Percentiles rank a stretch among this genome's conserved stretches.
phyloP scores from a whole-genome alignment of 2,888 invertebrate genomes.

The Sminthurinus aureus region DNA sequence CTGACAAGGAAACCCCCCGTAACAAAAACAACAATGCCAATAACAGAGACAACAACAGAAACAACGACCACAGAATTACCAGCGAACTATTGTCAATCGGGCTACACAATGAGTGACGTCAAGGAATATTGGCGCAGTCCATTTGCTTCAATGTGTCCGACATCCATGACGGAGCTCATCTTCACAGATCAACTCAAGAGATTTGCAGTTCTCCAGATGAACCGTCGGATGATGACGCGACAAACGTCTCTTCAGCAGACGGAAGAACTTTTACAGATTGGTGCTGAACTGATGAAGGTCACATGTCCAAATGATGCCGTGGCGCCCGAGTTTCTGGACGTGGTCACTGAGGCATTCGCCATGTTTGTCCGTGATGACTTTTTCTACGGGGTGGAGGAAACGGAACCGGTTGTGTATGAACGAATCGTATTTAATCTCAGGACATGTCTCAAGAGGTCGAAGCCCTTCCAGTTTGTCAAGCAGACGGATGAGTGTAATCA shows the following conservation, averaged over 20 bases:
- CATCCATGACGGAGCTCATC: constrained; percentile 47
- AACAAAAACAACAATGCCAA: constrained; percentile 7
- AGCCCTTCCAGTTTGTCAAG: constrained; percentile 9
- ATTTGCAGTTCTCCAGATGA: constrained; percentile 45
- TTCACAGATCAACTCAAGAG: constrained; percentile 51
- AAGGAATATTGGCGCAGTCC: constrained; percentile 47
- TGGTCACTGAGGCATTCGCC: constrained; percentile 47
- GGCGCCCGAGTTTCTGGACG: constrained; percentile 44
- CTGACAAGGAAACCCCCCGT: no score
- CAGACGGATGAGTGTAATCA: not conserved
- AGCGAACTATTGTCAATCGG: constrained; percentile 22
- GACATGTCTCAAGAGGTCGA: constrained; percentile 46
- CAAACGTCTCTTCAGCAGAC: constrained; percentile 49
- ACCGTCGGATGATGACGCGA: constrained; percentile 43
- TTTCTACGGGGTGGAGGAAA: constrained; percentile 52
- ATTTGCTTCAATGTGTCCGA: constrained; percentile 40
- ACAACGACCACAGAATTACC: not conserved
- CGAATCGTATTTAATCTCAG: constrained; percentile 42
- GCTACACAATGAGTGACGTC: constrained; percentile 43
- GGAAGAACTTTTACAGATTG: constrained; percentile 41
- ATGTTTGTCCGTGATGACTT: constrained; percentile 55
- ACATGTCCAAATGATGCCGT: constrained; percentile 50
- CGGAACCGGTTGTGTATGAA: constrained; percentile 40
- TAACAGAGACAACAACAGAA: not conserved
- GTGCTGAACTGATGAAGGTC: constrained; percentile 43